Evolutionary conservation across 2,888 invertebrate genomes (phyloP).

Genomic region (Protophormia terraenovae): DNA sequence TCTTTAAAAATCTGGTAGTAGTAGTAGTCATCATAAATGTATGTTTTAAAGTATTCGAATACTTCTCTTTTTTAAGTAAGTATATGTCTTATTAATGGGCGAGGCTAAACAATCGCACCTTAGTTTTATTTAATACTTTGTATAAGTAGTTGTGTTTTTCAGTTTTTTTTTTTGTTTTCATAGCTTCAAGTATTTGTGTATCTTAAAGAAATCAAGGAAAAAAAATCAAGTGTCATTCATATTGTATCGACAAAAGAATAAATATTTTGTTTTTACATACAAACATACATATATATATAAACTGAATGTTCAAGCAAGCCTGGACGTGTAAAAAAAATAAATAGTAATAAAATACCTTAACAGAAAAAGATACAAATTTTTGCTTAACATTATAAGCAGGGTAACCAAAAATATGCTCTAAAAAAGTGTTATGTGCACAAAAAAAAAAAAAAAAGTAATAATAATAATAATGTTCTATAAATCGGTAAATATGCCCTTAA

Average conservation of each 20-base stretch:
- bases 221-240: conserved; percentile 65
- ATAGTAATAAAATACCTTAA: neutral
- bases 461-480: too few relatives aligned
- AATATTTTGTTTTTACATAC: conserved; percentile 52
- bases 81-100: conserved; percentile 24
- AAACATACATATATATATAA: neutral
- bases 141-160: neutral
- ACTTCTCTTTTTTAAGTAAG: neutral
- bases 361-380: conserved; percentile 18
- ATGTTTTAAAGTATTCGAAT: neutral
- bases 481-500: too few relatives aligned
- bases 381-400: neutral
- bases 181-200: conserved; percentile 34
- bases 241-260: conserved; percentile 56
- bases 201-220: conserved; percentile 37
- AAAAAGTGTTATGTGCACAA: too few relatives aligned
- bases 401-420: too few relatives aligned
- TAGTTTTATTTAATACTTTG: conserved; percentile 40
- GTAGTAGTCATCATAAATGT: conserved; percentile 13
- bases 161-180: neutral
- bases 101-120: conserved; percentile 63
- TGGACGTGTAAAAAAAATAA: neutral
- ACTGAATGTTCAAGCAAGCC: neutral
- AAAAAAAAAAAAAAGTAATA: too few relatives aligned
- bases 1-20: neutral